Conservation (phyloP, 2,888 invertebrate species). For the Branchinecta sandiegonensis region DNA sequence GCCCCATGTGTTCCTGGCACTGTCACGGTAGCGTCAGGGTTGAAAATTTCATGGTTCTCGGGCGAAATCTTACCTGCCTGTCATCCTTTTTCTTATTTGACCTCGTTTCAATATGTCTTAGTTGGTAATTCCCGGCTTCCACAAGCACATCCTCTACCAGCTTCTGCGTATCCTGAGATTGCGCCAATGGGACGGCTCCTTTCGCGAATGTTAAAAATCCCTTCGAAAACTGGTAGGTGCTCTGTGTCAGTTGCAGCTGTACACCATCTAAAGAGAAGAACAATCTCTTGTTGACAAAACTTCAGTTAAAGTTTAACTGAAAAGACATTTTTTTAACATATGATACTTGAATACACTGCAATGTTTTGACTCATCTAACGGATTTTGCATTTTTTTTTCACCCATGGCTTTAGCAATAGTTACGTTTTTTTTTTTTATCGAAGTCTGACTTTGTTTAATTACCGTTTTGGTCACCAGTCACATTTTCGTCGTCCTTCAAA, state of each 20-base stretch:
- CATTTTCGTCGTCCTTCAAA: no score
- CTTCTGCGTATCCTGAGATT: neutral
- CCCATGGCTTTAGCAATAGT: no score
- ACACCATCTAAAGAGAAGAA: neutral
- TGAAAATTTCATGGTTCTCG: neutral
- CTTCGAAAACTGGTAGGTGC: neutral
- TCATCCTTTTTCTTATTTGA: neutral
- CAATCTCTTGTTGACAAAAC: neutral
- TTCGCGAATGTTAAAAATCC: slow-evolving; percentile 2
- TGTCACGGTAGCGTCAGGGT: no score
- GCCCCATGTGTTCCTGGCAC: no score
- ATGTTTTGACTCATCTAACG: no score
- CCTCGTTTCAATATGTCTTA: neutral
- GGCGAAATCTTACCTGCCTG: neutral
- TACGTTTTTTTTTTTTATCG: no score
- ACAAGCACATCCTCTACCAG: slow-evolving; percentile 11
- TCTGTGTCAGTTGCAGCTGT: slow-evolving; percentile 2
- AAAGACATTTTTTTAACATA: no score
- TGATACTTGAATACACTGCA: no score
- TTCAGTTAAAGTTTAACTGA: no score
- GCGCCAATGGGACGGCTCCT: neutral
- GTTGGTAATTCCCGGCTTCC: slow-evolving; percentile 2
- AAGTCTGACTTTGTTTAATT: no score
- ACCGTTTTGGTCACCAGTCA: no score
- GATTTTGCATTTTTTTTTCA: no score